phyloP scores from a whole-genome alignment of 2,888 invertebrate species.

The Eupithecia subfuscata region DNA sequence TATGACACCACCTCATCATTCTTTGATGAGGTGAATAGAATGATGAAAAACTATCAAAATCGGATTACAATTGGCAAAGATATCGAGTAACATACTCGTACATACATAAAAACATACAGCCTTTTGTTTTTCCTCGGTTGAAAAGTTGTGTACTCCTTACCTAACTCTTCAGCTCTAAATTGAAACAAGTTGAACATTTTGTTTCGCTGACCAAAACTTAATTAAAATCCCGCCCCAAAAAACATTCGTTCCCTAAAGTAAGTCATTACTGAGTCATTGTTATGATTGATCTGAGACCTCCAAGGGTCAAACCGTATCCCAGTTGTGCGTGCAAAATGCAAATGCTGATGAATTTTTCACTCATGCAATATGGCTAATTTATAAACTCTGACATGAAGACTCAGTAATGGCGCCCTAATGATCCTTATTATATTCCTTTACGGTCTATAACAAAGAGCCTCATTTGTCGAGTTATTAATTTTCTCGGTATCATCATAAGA shows the following conservation, averaged over 20 bases:
- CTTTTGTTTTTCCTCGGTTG: too few species aligned
- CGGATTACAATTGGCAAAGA: too few species aligned
- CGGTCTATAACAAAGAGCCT: slow-evolving; percentile 11
- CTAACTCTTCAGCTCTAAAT: not conserved
- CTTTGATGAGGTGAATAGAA: too few species aligned
- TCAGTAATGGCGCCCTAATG: slow-evolving; percentile 23
- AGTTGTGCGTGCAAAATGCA: slow-evolving; percentile 25
- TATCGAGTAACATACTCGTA: too few species aligned
- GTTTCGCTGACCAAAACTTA: not conserved
- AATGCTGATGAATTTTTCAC: slow-evolving; percentile 24
- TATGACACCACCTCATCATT: too few species aligned
- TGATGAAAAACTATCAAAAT: too few species aligned
- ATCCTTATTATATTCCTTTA: slow-evolving; percentile 18
- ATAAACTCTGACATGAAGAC: slow-evolving; percentile 24
- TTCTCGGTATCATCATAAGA: slow-evolving; percentile 6
- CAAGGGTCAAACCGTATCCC: slow-evolving; percentile 20
- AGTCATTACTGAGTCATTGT: slow-evolving; percentile 22
- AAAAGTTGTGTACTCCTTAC: too few species aligned
- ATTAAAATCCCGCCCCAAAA: slow-evolving; percentile 11
- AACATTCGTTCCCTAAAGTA: slow-evolving; percentile 5
- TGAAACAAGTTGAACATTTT: not conserved
- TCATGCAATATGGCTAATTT: slow-evolving; percentile 12
- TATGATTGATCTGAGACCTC: slow-evolving; percentile 29
- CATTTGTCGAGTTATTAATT: slow-evolving; percentile 10
- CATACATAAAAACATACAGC: too few species aligned